Base-by-base conservation (phyloP, 2,888 invertebrate species). In the Tiphia femorata region DNA sequence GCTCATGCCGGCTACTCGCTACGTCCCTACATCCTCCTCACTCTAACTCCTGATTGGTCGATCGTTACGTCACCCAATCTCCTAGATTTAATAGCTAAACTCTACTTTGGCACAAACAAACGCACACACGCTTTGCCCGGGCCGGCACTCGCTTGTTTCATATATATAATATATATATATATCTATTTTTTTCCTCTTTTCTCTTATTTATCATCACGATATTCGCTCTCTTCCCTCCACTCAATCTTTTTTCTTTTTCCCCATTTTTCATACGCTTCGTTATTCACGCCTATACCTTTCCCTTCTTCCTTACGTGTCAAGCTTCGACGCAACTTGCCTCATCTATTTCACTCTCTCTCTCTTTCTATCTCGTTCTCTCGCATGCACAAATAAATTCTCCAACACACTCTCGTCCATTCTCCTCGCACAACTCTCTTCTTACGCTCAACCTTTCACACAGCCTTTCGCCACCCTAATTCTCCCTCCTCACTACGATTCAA, bases 101-200 rank as follows among this genome's bases (percentile, higher is more conserved):
- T 75, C 76, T 79, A 80, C 71, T 82, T 83, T 83, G 82, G 82
- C 82, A 83, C 82, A 82, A 78, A 78, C 75, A 75, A 74, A 62
- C 72, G 62, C 56, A 58, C 60, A 67, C 58, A 67, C 67, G 73
- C 75, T 77, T 49, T 50, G 43, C 49, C 63, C 58, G 67, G 67
- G 78, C 81, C 82, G 82, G 80, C 82, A 82, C 80, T 82, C 80
- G 82, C 82, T 78, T 74, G 66, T 38, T 51, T 8, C 12, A 23
- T 41, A 7, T 27, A 25, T 12, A 23, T 35, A 37, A 27, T 21
- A 23, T 41, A 7, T 27, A 25, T 12, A 23, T 35, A 37, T 37
- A 17, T 23, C 17, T 35, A 21, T 35, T 47, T 35, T 23, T 43
- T 49, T 33, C 58, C 52, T 58, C 51, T 56, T 56, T 52, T 59